Evolutionary conservation across 1,140 invertebrate genomes (phyloP).

Genomic region (Cephus cinctus): DNA sequence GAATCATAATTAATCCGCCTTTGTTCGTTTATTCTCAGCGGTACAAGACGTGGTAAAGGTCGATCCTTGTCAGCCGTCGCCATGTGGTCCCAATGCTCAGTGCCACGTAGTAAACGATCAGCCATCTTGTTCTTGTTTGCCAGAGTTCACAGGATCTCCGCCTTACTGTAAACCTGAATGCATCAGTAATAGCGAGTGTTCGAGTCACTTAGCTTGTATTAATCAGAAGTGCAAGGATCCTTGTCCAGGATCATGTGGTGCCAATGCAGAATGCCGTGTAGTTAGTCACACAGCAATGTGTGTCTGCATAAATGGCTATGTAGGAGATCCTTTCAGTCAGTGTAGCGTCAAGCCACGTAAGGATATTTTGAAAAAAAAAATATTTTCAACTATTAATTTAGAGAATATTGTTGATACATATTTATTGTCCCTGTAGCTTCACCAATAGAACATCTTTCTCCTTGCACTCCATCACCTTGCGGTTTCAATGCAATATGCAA

Average conservation of each 20-base stretch:
- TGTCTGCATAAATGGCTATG: slow-evolving; percentile 63
- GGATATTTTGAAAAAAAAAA: too few relatives aligned
- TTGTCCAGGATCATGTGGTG: slow-evolving; percentile 59
- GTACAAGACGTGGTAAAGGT: slow-evolving; percentile 30
- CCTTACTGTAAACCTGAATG: slow-evolving; percentile 56
- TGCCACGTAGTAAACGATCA: slow-evolving; percentile 48
- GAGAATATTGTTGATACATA: too few relatives aligned
- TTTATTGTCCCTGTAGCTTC: too few relatives aligned
- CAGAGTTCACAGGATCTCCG: slow-evolving; percentile 58
- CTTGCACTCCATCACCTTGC: slow-evolving; percentile 72
- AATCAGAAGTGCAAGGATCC: slow-evolving; percentile 55
- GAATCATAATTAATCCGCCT: slow-evolving; percentile 23
- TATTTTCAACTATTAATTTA: too few relatives aligned
- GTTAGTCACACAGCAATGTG: slow-evolving; percentile 67
- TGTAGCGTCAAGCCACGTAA: slow-evolving; percentile 41
- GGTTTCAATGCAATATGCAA: slow-evolving; percentile 77
- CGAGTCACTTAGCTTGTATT: slow-evolving; percentile 46
- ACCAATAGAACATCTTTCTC: too few relatives aligned
- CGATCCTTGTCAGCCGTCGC: slow-evolving; percentile 49
- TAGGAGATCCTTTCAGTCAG: slow-evolving; percentile 67
- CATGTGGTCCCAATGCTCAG: slow-evolving; percentile 56
- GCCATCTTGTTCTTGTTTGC: slow-evolving; percentile 54
- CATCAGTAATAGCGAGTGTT: slow-evolving; percentile 55
- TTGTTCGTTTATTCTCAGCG: slow-evolving; percentile 20
- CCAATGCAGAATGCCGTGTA: slow-evolving; percentile 66